Percentiles rank a stretch among this genome's conserved stretches.
These are phyloP conservation scores for Rhamnusium bicolor DNA, from an alignment of 2,888 invertebrate genomes.

Conservation along the genomic window DNA sequence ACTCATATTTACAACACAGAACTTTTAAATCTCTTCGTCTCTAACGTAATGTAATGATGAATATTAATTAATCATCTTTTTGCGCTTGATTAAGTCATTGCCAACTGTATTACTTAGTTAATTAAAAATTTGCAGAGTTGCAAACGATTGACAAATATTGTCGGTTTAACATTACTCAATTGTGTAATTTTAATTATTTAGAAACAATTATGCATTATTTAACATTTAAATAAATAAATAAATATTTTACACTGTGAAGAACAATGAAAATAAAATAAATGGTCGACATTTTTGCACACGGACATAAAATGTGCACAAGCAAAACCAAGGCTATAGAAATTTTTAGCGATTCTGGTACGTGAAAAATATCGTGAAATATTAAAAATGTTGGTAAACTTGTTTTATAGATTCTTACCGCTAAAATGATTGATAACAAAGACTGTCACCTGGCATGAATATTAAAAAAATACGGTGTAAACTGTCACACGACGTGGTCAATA, in stretches of 20 bases:
- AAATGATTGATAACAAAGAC: no score
- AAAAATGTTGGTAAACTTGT: no score
- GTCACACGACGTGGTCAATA: no score
- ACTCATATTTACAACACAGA: not conserved
- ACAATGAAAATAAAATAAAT: not conserved
- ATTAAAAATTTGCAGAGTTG: conserved; percentile 9
- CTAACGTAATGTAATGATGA: not conserved
- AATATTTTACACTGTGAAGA: not conserved
- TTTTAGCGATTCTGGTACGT: no score
- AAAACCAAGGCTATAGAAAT: no score
- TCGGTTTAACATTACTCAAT: conserved; percentile 4
- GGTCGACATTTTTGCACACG: no score
- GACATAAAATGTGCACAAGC: no score
- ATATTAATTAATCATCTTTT: conserved; percentile 19
- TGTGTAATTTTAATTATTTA: conserved; percentile 16
- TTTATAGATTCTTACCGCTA: no score
- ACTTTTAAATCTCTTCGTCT: not conserved
- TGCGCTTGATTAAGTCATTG: conserved; percentile 21
- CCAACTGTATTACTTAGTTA: not conserved
- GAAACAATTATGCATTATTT: conserved; percentile 12
- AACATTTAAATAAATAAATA: conserved; percentile 11
- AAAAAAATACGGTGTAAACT: no score
- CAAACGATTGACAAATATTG: conserved; percentile 20
- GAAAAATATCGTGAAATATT: no score
- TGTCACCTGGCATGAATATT: no score